These are phyloP conservation scores for Thalassarche chlororhynchos DNA, from an alignment of 2,113 vertebrate species.

Conservation along the genomic window DNA sequence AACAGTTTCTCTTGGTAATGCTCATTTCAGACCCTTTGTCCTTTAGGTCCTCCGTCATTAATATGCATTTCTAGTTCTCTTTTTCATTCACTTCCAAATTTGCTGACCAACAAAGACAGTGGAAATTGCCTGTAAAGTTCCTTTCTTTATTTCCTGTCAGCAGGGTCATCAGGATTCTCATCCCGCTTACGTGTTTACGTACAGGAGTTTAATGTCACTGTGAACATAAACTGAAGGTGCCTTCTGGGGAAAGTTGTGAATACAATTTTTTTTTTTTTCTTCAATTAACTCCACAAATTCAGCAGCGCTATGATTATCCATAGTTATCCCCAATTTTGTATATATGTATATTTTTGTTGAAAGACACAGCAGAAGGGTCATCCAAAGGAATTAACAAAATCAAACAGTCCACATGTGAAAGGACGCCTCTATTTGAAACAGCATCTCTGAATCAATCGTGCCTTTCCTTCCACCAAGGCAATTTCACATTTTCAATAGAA, in stretches of 20 bases:
- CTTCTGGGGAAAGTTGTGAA: not conserved
- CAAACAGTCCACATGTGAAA: not conserved
- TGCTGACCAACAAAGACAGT: slow-evolving; percentile 50
- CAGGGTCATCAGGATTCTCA: slow-evolving; percentile 40
- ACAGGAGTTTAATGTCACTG: not conserved
- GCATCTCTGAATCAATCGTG: slow-evolving; percentile 22
- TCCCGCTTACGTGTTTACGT: not conserved
- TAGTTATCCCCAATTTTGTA: not conserved
- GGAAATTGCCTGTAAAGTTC: slow-evolving; percentile 54
- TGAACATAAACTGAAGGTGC: not conserved
- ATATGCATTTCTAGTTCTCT: slow-evolving; percentile 40
- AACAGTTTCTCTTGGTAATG: not conserved
- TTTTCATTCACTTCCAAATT: slow-evolving; percentile 32
- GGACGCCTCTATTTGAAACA: not conserved
- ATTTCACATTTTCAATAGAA: slow-evolving; percentile 63
- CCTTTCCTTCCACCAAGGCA: slow-evolving; percentile 45
- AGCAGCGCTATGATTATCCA: not conserved
- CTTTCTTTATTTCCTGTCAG: slow-evolving; percentile 30
- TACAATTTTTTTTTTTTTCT: not conserved
- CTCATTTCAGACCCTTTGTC: not conserved
- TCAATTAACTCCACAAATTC: not conserved
- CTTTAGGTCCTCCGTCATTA: not conserved
- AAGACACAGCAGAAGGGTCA: not conserved
- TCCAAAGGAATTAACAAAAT: slow-evolving; percentile 24
- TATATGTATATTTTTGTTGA: not conserved